Evolutionary conservation across 2,888 invertebrate species (phyloP).

Genomic region (Corbicula japonica): DNA sequence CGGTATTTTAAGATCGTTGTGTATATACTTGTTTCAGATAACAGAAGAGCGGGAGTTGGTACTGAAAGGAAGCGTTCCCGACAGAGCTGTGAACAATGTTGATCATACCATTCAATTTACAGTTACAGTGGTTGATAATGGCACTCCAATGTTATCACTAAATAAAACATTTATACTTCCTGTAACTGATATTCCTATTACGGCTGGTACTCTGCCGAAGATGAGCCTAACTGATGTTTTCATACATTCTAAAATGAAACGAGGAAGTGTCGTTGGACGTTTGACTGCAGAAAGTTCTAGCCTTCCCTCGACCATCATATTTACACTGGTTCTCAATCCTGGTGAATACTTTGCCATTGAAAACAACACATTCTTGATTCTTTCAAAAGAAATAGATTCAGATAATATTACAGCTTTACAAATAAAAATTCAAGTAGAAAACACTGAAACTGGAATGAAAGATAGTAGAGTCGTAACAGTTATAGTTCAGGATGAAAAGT

Average conservation of each 20-base stretch:
- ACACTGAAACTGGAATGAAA: slow-evolving; percentile 63
- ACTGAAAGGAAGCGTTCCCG: slow-evolving; percentile 58
- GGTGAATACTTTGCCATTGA: slow-evolving; percentile 63
- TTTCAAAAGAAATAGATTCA: slow-evolving; percentile 51
- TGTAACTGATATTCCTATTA: slow-evolving; percentile 67
- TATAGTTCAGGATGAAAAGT: slow-evolving; percentile 54
- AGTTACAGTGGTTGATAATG: slow-evolving; percentile 70
- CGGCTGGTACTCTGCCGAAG: slow-evolving; percentile 62
- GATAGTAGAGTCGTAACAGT: slow-evolving; percentile 61
- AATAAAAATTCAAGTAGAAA: slow-evolving; percentile 65
- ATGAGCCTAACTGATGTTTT: slow-evolving; percentile 58
- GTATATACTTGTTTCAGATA: slow-evolving; percentile 50
- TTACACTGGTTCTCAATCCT: slow-evolving; percentile 63
- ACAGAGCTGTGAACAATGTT: slow-evolving; percentile 41
- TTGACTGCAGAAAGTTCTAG: slow-evolving; percentile 60
- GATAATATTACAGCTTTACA: slow-evolving; percentile 58
- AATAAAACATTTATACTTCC: slow-evolving; percentile 66
- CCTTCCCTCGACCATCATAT: slow-evolving; percentile 52
- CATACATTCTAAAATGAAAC: slow-evolving; percentile 54
- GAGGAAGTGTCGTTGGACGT: slow-evolving; percentile 64
- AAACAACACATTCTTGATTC: slow-evolving; percentile 61
- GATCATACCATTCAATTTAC: slow-evolving; percentile 66
- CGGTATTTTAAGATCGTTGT: background rate
- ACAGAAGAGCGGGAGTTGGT: slow-evolving; percentile 49
- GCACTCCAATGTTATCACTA: slow-evolving; percentile 58